Evolutionary conservation across 2,113 vertebrate species (phyloP), one percentile per base, ranked within the genome.

Genomic region (Corythornis madagascariensis): DNA sequence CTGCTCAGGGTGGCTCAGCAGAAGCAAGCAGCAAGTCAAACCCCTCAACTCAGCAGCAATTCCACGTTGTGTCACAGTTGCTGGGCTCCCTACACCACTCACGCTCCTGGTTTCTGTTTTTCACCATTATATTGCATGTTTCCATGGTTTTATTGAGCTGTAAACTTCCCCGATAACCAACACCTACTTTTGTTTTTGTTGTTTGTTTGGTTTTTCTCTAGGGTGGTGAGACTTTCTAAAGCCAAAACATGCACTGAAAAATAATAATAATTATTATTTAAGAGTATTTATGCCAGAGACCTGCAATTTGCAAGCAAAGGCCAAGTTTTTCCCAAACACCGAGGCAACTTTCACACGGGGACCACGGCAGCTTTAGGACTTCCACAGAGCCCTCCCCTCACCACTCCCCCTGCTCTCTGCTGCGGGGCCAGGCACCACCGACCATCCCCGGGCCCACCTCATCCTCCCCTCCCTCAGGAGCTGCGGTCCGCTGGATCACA

Each of bases 211-310:
- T 7, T 24, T 48, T 24, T 24, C 11, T 13, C 50, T 10, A 3
- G 9, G 18, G 12, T 12, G 60, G 53, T 0, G 7, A 29, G 5
- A 29, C n/a, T 80, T 86, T 57, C 40, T 16, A 47, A 38, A 35
- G 18, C 7, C 47, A 28, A n/a, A 75, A 66, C 2, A 59, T 0
- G 19, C 38, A 2, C 20, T 3, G 1, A 76, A 29, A 69, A 9
- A 7, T 38, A 38, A 38, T 38, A 38, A 38, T 38, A 38, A 38
- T 38, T 38, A 35, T 35, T 35, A 35, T 35, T 35, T 35, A 7
- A 24, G 21, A 16, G 11, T 1, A 24, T 10, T 60, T 1, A 15
- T 19, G 31, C 12, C 10, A 22, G 12, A 28, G 18, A 38, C 4
- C 3, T 8, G 7, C 4, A 7, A 43, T 1, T 6, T 14, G 7